A percentile compares a stretch with the other conserved stretches of the same genome.
Evolutionary conservation across 2,888 invertebrate genomes (phyloP).

Genomic region (Dorcus parallelipipedus): DNA sequence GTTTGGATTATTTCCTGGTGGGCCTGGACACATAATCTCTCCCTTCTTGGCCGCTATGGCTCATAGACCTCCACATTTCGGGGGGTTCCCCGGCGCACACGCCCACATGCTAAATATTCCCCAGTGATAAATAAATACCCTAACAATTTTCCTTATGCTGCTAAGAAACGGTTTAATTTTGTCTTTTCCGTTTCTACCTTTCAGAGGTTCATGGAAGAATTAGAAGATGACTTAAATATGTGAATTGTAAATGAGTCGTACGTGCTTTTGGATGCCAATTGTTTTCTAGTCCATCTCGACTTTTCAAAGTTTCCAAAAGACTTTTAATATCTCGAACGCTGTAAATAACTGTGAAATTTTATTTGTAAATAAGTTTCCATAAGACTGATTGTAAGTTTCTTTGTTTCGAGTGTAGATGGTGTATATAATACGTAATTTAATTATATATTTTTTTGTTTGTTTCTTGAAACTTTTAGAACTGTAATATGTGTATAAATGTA

Average conservation of each 20-base stretch:
- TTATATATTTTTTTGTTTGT: background rate
- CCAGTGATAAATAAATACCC: slow-evolving; percentile 48
- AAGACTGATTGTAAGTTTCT: slow-evolving; percentile 42
- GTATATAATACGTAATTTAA: slow-evolving; percentile 10
- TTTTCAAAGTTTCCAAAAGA: too few relatives aligned
- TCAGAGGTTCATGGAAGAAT: background rate
- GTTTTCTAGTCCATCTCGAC: too few relatives aligned
- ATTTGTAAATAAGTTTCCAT: slow-evolving; percentile 27
- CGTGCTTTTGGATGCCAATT: too few relatives aligned
- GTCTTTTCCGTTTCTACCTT: background rate
- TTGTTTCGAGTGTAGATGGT: slow-evolving; percentile 23
- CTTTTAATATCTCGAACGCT: background rate
- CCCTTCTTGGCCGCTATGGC: slow-evolving; percentile 69
- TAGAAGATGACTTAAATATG: too few relatives aligned
- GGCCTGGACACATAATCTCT: slow-evolving; percentile 52
- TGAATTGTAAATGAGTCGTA: too few relatives aligned
- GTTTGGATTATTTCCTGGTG: slow-evolving; percentile 65
- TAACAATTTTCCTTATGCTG: background rate
- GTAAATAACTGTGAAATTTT: slow-evolving; percentile 1
- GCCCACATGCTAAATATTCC: slow-evolving; percentile 60
- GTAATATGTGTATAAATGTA: slow-evolving; percentile 18
- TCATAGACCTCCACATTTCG: slow-evolving; percentile 56
- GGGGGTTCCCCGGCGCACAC: slow-evolving; percentile 57
- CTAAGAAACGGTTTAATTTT: background rate
- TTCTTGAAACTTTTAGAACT: slow-evolving; percentile 4